A percentile compares a stretch with the other conserved stretches of the same genome.
Evolutionary conservation across 2,113 vertebrate genomes (phyloP).

Genomic region (Odontophorus gujanensis): DNA sequence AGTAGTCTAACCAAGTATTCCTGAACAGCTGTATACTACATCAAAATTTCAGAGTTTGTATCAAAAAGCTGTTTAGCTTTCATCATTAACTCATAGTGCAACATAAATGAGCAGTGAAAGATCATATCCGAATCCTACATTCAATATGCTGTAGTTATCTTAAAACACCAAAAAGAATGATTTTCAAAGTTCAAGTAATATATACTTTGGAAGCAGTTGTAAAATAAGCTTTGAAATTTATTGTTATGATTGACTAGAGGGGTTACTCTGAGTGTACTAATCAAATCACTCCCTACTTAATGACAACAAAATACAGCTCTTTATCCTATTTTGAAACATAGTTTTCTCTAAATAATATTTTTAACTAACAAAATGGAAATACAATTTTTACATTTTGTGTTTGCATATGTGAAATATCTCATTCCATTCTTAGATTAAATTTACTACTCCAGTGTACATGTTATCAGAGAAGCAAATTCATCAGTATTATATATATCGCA

Average conservation of each 20-base stretch:
- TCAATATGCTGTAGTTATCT: neutral
- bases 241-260: neutral
- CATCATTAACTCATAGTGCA: neutral
- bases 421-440: neutral
- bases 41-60: neutral
- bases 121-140: neutral
- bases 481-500: neutral
- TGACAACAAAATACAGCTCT: neutral
- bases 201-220: neutral
- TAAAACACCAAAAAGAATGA: neutral
- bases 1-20: neutral
- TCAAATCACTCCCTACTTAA: neutral
- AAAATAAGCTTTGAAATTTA: neutral
- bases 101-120: neutral
- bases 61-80: neutral
- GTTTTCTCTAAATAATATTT: neutral
- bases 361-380: neutral
- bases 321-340: neutral
- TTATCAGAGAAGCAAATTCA: neutral
- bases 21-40: neutral
- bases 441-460: neutral
- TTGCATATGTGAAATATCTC: neutral
- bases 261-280: neutral
- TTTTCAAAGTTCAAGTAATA: neutral
- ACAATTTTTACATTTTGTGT: neutral